Evolutionary conservation across 2,797 vertebrate species (phyloP).

Genomic region (Acanthis flammea): DNA sequence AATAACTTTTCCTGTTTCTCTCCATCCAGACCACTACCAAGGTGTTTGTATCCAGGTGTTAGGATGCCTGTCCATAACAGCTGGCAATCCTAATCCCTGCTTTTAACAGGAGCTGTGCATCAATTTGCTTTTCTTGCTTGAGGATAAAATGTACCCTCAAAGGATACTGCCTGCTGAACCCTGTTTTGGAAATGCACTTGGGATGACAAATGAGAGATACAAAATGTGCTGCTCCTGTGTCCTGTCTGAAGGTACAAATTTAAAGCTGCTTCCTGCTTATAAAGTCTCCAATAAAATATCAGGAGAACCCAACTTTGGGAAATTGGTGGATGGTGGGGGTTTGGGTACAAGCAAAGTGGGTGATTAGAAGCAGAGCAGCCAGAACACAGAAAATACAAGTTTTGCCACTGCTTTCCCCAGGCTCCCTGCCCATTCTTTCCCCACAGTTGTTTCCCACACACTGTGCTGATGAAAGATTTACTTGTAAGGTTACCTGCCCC

Average conservation of each 20-base stretch:
- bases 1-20: neutral
- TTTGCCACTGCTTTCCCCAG: neutral
- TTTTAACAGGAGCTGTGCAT: neutral
- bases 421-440: neutral
- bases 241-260: neutral
- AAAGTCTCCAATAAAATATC: neutral
- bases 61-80: neutral
- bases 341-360: neutral
- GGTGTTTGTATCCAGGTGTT: neutral
- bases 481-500: neutral
- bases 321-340: rapidly evolving
- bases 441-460: neutral
- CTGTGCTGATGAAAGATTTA: neutral
- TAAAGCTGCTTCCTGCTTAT: neutral
- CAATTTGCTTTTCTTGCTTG: neutral
- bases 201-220: neutral
- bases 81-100: neutral
- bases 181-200: neutral
- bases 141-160: neutral
- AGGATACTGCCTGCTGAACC: neutral
- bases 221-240: rapidly evolving
- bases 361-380: neutral
- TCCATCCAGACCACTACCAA: neutral
- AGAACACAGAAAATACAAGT: neutral
- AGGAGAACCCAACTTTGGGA: neutral